A percentile compares a stretch with the other conserved stretches of the same genome.
These are phyloP conservation scores for Lagopus muta DNA, from an alignment of 2,113 vertebrate species.

Conservation along the genomic window DNA sequence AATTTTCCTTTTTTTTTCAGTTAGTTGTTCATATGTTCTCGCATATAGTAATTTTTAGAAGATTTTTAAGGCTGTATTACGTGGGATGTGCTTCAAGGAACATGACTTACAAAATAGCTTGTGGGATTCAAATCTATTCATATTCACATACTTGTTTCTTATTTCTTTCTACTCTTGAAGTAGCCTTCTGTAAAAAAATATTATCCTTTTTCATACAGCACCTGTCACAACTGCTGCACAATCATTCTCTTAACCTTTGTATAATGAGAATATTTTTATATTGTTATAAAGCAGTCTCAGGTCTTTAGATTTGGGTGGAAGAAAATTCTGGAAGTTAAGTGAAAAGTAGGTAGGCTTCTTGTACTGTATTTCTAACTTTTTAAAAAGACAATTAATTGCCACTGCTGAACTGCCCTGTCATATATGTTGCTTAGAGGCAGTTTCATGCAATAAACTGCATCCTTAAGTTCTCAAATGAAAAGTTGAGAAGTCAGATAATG, in stretches of 20 bases:
- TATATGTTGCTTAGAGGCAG: neutral
- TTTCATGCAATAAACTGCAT: neutral
- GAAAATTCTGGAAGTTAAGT: neutral
- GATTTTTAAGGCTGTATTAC: neutral
- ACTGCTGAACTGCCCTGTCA: neutral
- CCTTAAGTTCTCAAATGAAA: neutral
- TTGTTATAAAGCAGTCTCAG: neutral
- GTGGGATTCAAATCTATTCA: neutral
- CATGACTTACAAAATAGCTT: neutral
- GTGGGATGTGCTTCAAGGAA: neutral
- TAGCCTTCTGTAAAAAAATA: neutral
- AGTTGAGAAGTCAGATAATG: neutral
- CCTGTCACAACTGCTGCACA: neutral
- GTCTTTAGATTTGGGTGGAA: neutral
- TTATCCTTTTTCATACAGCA: neutral
- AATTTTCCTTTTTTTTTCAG: neutral
- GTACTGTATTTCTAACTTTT: neutral
- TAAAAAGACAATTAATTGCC: neutral
- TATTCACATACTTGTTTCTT: neutral
- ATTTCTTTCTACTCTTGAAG: neutral
- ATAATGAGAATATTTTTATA: neutral
- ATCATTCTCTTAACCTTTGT: neutral
- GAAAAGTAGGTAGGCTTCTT: neutral
- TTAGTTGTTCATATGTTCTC: neutral
- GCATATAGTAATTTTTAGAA: neutral